Evolutionary conservation across 2,113 vertebrate genomes (phyloP).

Genomic region (Dunckerocampus dactyliophorus): DNA sequence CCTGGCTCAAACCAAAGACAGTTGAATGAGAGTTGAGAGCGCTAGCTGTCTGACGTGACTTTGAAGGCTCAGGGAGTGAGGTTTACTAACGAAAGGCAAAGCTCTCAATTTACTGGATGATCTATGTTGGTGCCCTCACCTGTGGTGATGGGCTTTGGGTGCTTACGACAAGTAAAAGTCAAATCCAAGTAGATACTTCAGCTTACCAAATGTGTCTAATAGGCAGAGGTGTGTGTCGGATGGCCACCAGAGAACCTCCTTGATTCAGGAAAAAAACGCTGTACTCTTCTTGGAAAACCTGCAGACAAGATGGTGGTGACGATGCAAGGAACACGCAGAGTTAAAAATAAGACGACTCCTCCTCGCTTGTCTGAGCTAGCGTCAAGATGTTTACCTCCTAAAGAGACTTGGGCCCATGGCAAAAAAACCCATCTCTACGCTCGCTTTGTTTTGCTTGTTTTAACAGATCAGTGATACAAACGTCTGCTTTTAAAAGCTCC

Average conservation of each 20-base stretch:
- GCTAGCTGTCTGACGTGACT: too few relatives aligned
- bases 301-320: conserved; percentile 10
- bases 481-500: background rate
- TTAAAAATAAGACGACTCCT: conserved; percentile 13
- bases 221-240: conserved; percentile 90
- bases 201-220: conserved; percentile 89
- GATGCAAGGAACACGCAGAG: conserved; percentile 4
- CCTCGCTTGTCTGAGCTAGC: conserved; percentile 19
- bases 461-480: conserved; percentile 25
- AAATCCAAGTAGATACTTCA: too few relatives aligned
- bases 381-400: conserved; percentile 11
- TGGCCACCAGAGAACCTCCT: conserved; percentile 88
- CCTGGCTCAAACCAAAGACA: too few relatives aligned
- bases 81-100: too few relatives aligned
- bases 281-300: conserved; percentile 94
- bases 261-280: conserved; percentile 91
- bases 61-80: too few relatives aligned
- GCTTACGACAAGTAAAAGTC: too few relatives aligned
- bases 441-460: conserved; percentile 38
- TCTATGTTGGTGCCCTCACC: too few relatives aligned
- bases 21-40: too few relatives aligned
- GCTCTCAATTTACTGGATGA: too few relatives aligned
- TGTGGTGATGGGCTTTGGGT: too few relatives aligned
- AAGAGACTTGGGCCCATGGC: conserved; percentile 18
- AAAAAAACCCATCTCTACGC: conserved; percentile 8